Evolutionary conservation across 64 coral and sea anemone species (phyloP), one percentile per base, ranked within the genome.

Genomic region (Hydrozoanthus tunicans): DNA sequence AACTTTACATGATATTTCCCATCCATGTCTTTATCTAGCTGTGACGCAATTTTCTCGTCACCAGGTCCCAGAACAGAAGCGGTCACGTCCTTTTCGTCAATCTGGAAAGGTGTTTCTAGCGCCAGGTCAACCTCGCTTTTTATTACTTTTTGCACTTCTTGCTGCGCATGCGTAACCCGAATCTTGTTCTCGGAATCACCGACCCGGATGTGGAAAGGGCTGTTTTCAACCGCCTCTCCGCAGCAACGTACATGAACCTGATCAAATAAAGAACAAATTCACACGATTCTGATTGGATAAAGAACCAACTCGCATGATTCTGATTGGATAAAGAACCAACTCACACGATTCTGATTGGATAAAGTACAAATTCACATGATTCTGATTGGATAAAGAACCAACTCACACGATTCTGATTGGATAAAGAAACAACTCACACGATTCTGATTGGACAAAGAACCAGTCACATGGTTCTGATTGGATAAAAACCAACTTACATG

Each of bases 121-220:
- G 95, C 90, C 10, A 96, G 72, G 77, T 96, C 95, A 20, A 96
- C 95, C 70, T 96, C 95, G 62, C 74, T 96, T 15, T 91, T 93
- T 81, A 91, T 94, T 0, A 96, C 70, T 24, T 93, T 83, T 84
- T 77, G 85, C 6, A 86, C 82, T 52, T 91, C 92, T 84, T 94
- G 72, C 56, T 79, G 82, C 53, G 93, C 95, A 93, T 96, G 90
- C 60, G 92, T 70, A 61, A 96, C 92, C 23, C 93, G 92, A 3
- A 94, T 90, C 59, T 74, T 88, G 63, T 90, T 92, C 12, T 88
- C 95, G 6, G 89, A 90, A 25, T 96, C 95, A 25, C 95, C 95
- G 2, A 96, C 95, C 55, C 62, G 93, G 53, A 96, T 94, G 9
- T 92, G 70, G 64, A 96, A 96, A 25, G 95, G 95, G 57, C 92